Conservation (phyloP, 1,140 invertebrate species). For the Halyomorpha halys region DNA sequence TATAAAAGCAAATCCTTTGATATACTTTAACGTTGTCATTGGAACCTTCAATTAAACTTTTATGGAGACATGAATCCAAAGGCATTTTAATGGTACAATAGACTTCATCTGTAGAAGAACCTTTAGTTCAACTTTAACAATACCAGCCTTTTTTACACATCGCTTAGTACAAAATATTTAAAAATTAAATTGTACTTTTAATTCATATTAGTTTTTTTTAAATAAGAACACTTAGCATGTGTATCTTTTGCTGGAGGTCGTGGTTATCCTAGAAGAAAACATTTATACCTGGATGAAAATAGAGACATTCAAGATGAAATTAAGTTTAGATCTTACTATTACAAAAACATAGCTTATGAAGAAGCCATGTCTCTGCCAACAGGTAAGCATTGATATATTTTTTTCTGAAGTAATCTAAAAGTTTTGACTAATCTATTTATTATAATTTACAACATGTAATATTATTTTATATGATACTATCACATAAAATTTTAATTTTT, state of each 20-base stretch:
- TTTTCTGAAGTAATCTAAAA: not conserved
- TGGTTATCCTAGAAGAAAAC: constrained; percentile 56
- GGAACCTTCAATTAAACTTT: too few relatives aligned
- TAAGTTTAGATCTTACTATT: constrained; percentile 62
- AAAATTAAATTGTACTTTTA: too few relatives aligned
- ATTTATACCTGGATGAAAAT: constrained; percentile 35
- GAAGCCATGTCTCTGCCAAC: constrained; percentile 10
- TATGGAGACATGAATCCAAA: too few relatives aligned
- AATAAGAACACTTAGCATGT: constrained; percentile 57
- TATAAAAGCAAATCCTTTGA: too few relatives aligned
- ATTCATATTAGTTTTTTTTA: constrained; percentile 17
- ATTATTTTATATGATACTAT: not conserved
- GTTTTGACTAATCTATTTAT: not conserved
- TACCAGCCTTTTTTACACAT: too few relatives aligned
- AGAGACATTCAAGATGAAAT: constrained; percentile 53
- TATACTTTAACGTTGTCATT: too few relatives aligned
- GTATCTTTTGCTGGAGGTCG: constrained; percentile 66
- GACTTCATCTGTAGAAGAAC: too few relatives aligned
- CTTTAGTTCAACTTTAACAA: too few relatives aligned
- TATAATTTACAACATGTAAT: not conserved
- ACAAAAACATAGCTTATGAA: constrained; percentile 27
- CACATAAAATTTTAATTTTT: not conserved
- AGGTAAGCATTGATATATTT: not conserved
- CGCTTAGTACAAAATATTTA: too few relatives aligned
- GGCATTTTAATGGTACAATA: too few relatives aligned